Evolutionary conservation across 2,888 invertebrate genomes (phyloP).

Genomic region (Drosophila prostipennis): DNA sequence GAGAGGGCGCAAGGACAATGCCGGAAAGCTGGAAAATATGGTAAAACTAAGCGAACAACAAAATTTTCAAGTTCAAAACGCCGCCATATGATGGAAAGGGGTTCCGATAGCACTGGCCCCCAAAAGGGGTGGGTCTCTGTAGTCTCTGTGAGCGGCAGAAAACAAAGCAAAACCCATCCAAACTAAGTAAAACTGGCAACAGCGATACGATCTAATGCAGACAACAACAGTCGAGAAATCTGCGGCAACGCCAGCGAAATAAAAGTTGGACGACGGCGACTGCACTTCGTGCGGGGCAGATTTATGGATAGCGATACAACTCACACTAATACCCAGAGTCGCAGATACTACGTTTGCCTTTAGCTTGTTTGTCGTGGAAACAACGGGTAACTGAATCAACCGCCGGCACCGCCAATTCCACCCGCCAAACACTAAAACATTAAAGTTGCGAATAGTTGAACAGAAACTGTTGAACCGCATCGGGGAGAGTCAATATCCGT

Average conservation of each 20-base stretch:
- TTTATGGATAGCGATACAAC: slow-evolving; percentile 15
- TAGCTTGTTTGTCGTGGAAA: slow-evolving; percentile 1
- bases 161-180: slow-evolving; percentile 32
- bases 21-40: slow-evolving; percentile 19
- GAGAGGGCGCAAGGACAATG: slow-evolving; percentile 41
- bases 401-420: slow-evolving; percentile 15
- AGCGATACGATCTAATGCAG: slow-evolving; percentile 53
- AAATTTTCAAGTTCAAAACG: slow-evolving; percentile 76
- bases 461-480: slow-evolving; percentile 57
- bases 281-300: slow-evolving; percentile 14
- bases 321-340: slow-evolving; percentile 3
- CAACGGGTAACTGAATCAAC: slow-evolving; percentile 8
- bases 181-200: slow-evolving; percentile 32
- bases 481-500: slow-evolving; percentile 54
- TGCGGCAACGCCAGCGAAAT: slow-evolving; percentile 18
- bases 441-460: slow-evolving; percentile 42
- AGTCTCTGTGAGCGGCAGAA: neutral
- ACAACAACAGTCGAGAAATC: slow-evolving; percentile 43
- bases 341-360: neutral
- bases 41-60: slow-evolving; percentile 59
- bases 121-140: neutral
- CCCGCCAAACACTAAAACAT: slow-evolving; percentile 9
- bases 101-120: neutral
- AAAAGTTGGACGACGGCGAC: slow-evolving; percentile 30
- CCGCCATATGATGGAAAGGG: slow-evolving; percentile 58